Evolutionary conservation across 2,797 vertebrate species (phyloP).

Genomic region (Scomberomorus guttatus): DNA sequence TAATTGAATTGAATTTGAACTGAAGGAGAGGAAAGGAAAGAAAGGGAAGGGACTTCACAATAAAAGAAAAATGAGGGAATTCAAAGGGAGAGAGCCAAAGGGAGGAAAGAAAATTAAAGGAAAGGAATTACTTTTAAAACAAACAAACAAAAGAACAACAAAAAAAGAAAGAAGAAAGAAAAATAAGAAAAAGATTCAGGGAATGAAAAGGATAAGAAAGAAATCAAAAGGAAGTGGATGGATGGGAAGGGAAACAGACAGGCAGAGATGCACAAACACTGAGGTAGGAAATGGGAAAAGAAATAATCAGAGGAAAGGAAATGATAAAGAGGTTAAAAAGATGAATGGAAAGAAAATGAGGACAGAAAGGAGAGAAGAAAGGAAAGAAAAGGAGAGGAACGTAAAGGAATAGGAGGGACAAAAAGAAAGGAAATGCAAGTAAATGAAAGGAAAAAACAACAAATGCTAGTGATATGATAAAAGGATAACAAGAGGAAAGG

Average conservation of each 20-base stretch:
- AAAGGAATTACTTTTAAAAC: background rate
- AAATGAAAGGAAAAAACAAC: background rate
- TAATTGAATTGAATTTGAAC: too few relatives aligned
- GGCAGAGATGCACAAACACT: background rate
- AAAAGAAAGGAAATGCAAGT: background rate
- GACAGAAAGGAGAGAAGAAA: background rate
- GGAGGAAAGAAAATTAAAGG: slow-evolving; percentile 5
- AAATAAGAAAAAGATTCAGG: background rate
- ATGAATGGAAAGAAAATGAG: background rate
- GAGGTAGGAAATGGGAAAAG: background rate
- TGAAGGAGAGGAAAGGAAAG: background rate
- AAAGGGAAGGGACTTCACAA: background rate
- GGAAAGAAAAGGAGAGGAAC: background rate
- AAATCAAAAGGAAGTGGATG: too few relatives aligned
- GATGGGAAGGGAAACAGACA: too few relatives aligned
- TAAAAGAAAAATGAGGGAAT: background rate
- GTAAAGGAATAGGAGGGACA: background rate
- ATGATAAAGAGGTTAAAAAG: background rate
- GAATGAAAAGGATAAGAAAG: background rate
- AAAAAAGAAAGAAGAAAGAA: background rate
- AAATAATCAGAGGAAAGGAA: background rate
- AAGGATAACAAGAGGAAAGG: background rate
- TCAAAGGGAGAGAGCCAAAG: background rate
- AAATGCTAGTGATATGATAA: background rate
- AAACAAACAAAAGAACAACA: background rate